These are phyloP conservation scores for Euura saliciscinereae DNA, from an alignment of 1,140 invertebrate species.

Conservation along the genomic window DNA sequence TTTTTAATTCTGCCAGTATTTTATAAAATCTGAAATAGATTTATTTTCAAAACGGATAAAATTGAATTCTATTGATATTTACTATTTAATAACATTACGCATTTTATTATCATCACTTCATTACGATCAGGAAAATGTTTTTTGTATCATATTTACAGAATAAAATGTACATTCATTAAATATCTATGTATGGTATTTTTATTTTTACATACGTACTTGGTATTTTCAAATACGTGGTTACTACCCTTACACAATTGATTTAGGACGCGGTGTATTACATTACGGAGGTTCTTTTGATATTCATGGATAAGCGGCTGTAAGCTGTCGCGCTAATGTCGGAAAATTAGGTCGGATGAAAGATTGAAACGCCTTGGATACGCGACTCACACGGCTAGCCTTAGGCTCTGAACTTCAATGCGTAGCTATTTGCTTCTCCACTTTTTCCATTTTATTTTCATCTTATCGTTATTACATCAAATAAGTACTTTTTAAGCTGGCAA, in stretches of 20 bases:
- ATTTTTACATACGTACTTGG: no score
- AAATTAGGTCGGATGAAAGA: no score
- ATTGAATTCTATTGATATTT: background rate
- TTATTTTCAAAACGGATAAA: background rate
- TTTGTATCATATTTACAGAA: slow-evolving; percentile 7
- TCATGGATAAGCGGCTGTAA: background rate
- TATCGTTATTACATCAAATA: background rate
- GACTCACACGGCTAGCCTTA: background rate
- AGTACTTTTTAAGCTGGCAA: background rate
- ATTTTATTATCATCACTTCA: background rate
- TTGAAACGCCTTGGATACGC: no score
- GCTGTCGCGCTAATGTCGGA: no score
- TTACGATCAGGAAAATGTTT: background rate
- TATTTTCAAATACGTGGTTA: background rate
- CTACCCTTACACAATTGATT: background rate
- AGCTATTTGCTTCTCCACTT: background rate
- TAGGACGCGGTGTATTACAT: background rate
- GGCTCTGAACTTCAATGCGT: background rate
- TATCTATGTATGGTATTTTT: no score
- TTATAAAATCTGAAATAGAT: background rate
- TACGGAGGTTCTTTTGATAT: background rate
- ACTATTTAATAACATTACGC: background rate
- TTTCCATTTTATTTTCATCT: no score
- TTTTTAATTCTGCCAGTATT: no score
- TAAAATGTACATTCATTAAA: slow-evolving; percentile 1